These are phyloP conservation scores for Andrena bucephala DNA, from an alignment of 2,888 invertebrate genomes.

Conservation along the genomic window DNA sequence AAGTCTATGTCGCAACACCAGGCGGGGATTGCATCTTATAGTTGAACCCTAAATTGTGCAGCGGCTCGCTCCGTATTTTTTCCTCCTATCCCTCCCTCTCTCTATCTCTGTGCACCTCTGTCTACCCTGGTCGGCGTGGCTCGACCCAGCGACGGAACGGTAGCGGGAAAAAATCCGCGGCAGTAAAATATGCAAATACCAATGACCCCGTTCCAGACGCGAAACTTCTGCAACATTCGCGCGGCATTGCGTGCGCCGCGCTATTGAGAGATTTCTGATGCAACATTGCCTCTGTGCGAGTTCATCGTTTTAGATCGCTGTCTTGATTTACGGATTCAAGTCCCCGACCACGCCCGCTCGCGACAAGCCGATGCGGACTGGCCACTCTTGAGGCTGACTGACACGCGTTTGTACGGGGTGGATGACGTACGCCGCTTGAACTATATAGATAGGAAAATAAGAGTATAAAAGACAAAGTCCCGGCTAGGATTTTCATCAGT, in stretches of 20 bases:
- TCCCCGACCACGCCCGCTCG: slow-evolving; percentile 52
- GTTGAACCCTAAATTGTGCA: slow-evolving; percentile 38
- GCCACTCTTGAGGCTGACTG: slow-evolving; percentile 33
- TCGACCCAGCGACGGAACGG: neutral
- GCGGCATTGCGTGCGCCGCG: slow-evolving; percentile 37
- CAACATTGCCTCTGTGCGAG: slow-evolving; percentile 62
- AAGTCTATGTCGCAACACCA: slow-evolving; percentile 53
- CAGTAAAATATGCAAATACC: slow-evolving; percentile 47
- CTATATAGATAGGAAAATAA: slow-evolving; percentile 48
- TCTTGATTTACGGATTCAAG: slow-evolving; percentile 69
- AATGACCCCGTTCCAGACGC: slow-evolving; percentile 28
- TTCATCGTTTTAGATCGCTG: slow-evolving; percentile 66
- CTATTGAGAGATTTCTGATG: slow-evolving; percentile 65
- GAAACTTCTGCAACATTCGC: slow-evolving; percentile 50
- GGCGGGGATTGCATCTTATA: slow-evolving; percentile 45
- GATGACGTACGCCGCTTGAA: slow-evolving; percentile 27
- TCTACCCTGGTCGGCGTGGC: neutral
- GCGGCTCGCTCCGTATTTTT: neutral
- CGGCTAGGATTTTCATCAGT: slow-evolving; percentile 67
- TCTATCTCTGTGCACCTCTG: too few relatives aligned
- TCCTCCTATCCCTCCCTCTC: neutral
- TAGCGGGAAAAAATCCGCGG: neutral
- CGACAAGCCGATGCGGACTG: slow-evolving; percentile 27
- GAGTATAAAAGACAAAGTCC: slow-evolving; percentile 70
- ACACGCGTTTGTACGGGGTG: slow-evolving; percentile 43